Percentiles rank a stretch among this genome's conserved stretches.
phyloP scores from a whole-genome alignment of 92 coral and sea anemone species.

The Nematostella vectensis region DNA sequence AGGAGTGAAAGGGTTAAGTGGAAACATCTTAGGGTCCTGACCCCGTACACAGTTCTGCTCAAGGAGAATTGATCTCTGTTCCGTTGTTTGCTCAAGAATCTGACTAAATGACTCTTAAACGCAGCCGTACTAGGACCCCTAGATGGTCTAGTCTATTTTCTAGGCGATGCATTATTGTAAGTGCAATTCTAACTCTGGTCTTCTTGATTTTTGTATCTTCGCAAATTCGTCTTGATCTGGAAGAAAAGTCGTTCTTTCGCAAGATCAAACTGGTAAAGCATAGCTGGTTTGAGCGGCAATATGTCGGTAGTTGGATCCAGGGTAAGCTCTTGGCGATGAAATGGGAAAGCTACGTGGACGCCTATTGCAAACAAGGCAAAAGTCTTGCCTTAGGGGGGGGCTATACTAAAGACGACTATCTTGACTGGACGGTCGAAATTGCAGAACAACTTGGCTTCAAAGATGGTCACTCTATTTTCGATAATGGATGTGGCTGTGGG shows the following conservation, averaged over 20 bases:
- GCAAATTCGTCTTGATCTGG: conserved; percentile 35
- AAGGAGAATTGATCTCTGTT: too few species aligned
- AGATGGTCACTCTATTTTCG: conserved; percentile 42
- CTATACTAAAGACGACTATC: conserved; percentile 29
- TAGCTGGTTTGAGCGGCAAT: conserved; percentile 41
- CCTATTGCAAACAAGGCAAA: conserved; percentile 33
- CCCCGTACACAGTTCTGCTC: too few species aligned
- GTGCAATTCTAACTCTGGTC: background rate
- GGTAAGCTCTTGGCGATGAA: conserved; percentile 26
- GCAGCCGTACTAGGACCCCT: conserved; percentile 1
- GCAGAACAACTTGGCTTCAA: conserved; percentile 26
- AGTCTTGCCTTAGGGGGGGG: conserved; percentile 38
- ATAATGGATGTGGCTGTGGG: conserved; percentile 62
- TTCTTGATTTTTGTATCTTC: conserved; percentile 11
- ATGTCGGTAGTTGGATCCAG: conserved; percentile 47
- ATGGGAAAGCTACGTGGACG: conserved; percentile 50
- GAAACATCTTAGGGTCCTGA: too few species aligned
- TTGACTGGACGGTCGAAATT: conserved; percentile 15
- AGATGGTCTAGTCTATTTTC: conserved; percentile 4
- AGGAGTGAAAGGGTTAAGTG: too few species aligned
- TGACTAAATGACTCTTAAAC: background rate
- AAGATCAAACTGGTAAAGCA: conserved; percentile 40
- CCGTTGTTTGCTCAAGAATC: too few species aligned
- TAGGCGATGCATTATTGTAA: conserved; percentile 12
- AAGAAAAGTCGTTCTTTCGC: conserved; percentile 44